Percentiles rank a stretch among this genome's conserved stretches.
Evolutionary conservation across 92 coral and sea anemone species (phyloP).

Genomic region (Epizoanthus ramosus): DNA sequence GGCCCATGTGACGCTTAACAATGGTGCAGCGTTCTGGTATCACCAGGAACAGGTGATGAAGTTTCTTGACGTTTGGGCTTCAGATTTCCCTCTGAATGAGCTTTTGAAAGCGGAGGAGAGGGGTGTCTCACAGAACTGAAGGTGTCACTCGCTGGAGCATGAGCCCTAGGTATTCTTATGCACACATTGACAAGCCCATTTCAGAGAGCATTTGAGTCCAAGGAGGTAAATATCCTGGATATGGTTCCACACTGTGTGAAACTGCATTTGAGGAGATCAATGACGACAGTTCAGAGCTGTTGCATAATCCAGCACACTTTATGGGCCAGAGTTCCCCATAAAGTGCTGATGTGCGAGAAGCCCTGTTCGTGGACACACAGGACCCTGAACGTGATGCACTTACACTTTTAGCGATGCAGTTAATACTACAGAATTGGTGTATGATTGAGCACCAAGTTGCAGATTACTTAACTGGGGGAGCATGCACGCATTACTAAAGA

Average conservation of each 20-base stretch:
- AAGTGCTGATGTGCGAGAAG: neutral
- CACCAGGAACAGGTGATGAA: slow-evolving; percentile 14
- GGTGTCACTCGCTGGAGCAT: slow-evolving; percentile 27
- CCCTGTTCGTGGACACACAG: neutral
- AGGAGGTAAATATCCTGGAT: neutral
- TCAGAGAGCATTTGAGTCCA: slow-evolving; percentile 23
- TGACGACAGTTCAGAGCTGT: slow-evolving; percentile 5
- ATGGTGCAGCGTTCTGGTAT: slow-evolving; percentile 34
- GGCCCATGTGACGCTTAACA: slow-evolving; percentile 34
- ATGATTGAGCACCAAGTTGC: neutral
- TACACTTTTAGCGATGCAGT: slow-evolving; percentile 25
- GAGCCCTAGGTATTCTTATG: slow-evolving; percentile 18
- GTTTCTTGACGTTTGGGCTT: slow-evolving; percentile 15
- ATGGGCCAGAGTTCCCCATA: neutral
- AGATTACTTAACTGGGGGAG: too few relatives aligned
- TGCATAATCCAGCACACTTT: neutral
- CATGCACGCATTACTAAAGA: too few relatives aligned
- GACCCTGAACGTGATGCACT: slow-evolving; percentile 24
- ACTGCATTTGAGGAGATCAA: slow-evolving; percentile 18
- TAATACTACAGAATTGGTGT: slow-evolving; percentile 16
- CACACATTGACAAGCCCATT: slow-evolving; percentile 7
- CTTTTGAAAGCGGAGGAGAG: slow-evolving; percentile 17
- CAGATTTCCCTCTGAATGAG: slow-evolving; percentile 4
- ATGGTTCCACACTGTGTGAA: slow-evolving; percentile 24
- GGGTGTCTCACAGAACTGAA: neutral